Percentiles rank a stretch among this genome's conserved stretches.
Evolutionary conservation across 2,797 vertebrate genomes (phyloP).

Genomic region (Hemibagrus guttatus): DNA sequence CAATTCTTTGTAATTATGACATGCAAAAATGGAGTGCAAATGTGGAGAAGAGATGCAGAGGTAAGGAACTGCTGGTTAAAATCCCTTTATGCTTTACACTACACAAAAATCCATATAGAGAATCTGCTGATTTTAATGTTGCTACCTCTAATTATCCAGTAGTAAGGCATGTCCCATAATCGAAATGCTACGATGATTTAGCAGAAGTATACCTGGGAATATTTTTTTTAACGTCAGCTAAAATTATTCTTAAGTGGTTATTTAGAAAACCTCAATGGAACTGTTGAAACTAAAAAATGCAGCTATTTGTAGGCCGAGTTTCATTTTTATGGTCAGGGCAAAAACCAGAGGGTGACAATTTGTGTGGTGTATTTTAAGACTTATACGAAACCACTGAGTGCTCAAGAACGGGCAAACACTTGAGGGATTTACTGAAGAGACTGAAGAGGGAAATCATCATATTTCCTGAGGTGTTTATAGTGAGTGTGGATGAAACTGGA

Average conservation of each 20-base stretch:
- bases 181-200: background rate
- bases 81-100: background rate
- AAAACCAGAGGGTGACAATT: slow-evolving; percentile 7
- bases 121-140: slow-evolving; percentile 6
- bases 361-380: background rate
- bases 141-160: background rate
- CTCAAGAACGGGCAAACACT: slow-evolving; percentile 67
- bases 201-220: background rate
- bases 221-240: background rate
- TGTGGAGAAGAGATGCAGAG: background rate
- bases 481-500: slow-evolving; percentile 76
- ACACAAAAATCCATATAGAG: background rate
- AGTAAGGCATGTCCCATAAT: background rate
- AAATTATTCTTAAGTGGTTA: background rate
- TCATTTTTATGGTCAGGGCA: background rate
- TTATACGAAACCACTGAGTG: slow-evolving; percentile 55
- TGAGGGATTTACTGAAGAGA: slow-evolving; percentile 25
- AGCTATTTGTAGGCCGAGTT: background rate
- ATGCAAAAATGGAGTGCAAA: background rate
- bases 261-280: background rate
- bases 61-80: background rate
- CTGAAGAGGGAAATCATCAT: slow-evolving; percentile 46
- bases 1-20: background rate
- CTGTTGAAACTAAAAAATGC: background rate
- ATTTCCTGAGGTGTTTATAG: slow-evolving; percentile 73